These are phyloP conservation scores for Gastrophysa polygoni DNA, from an alignment of 2,888 invertebrate species.

Conservation along the genomic window DNA sequence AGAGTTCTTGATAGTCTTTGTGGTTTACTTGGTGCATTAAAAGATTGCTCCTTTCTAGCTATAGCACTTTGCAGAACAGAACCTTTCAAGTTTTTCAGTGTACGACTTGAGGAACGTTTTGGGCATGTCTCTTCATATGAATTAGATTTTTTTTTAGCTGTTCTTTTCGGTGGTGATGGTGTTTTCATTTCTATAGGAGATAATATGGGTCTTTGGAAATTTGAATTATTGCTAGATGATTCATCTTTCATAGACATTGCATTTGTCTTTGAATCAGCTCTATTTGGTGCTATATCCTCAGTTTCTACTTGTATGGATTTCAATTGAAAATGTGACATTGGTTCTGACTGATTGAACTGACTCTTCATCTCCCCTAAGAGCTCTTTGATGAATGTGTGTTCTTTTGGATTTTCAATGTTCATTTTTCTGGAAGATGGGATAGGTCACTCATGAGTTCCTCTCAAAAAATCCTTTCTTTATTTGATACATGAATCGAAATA, in stretches of 20 bases:
- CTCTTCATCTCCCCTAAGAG: conserved; percentile 55
- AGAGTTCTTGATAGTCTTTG: conserved; percentile 64
- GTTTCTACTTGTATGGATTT: not conserved
- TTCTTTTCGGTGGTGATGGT: conserved; percentile 56
- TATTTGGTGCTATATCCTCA: not conserved
- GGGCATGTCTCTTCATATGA: conserved; percentile 49
- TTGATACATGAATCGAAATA: too few relatives aligned
- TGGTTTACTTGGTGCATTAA: conserved; percentile 61
- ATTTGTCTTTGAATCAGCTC: conserved; percentile 12
- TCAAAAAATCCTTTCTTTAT: too few relatives aligned
- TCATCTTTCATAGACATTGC: not conserved
- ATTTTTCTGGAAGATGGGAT: not conserved
- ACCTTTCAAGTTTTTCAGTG: conserved; percentile 67
- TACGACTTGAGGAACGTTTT: conserved; percentile 69
- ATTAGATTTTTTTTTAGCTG: conserved; percentile 48
- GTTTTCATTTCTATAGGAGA: conserved; percentile 49
- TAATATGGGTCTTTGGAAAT: conserved; percentile 44
- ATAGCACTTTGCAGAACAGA: conserved; percentile 74
- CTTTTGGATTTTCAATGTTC: not conserved
- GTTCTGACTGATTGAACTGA: conserved; percentile 46
- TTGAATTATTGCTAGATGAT: conserved; percentile 2
- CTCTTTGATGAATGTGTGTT: conserved; percentile 47
- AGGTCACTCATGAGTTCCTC: too few relatives aligned
- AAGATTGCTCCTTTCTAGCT: conserved; percentile 74
- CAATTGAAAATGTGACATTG: not conserved